These are phyloP conservation scores for Saccostrea cuccullata DNA, from an alignment of 1,140 invertebrate genomes.

Conservation along the genomic window DNA sequence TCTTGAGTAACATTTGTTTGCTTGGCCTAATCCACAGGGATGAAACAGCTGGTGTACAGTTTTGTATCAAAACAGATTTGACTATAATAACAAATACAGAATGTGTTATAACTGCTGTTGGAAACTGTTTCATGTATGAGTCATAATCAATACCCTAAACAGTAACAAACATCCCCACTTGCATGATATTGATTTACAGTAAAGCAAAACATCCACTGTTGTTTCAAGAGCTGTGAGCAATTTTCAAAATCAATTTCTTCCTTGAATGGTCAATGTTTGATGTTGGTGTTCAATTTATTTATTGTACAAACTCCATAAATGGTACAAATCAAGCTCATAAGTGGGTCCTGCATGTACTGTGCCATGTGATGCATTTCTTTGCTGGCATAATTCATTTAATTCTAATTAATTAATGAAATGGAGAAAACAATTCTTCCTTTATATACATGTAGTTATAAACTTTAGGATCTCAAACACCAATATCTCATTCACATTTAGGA, in stretches of 20 bases:
- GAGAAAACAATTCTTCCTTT: too few species aligned
- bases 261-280: background rate
- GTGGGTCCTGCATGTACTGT: too few species aligned
- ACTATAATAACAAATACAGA: background rate
- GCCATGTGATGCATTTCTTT: too few species aligned
- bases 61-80: constrained; percentile 20
- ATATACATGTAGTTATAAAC: too few species aligned
- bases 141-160: background rate
- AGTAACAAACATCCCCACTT: background rate
- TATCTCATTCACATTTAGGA: too few species aligned
- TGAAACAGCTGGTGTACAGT: constrained; percentile 8
- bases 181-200: constrained; percentile 7
- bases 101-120: background rate
- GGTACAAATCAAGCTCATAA: too few species aligned
- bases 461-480: too few species aligned
- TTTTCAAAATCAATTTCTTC: background rate
- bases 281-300: background rate
- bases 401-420: too few species aligned
- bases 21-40: background rate
- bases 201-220: background rate
- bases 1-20: constrained; percentile 7
- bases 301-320: background rate
- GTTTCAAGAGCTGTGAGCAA: background rate
- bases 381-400: too few species aligned
- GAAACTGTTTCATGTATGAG: background rate